Base-by-base conservation (phyloP, 2,113 vertebrate genomes). In the Callipepla californica region DNA sequence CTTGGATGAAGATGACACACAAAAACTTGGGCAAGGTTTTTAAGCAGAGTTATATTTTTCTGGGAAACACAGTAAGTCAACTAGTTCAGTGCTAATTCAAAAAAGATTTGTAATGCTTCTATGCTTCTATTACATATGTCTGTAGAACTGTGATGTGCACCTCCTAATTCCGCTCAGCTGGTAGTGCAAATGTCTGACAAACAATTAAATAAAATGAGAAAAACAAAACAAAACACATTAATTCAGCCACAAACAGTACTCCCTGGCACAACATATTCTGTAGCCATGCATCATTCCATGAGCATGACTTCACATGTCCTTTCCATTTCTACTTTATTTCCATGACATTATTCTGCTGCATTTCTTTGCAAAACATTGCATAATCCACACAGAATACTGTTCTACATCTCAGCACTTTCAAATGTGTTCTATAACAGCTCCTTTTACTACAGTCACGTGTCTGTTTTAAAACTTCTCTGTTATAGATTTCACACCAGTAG, bases 261-360 rank as follows among this genome's bases (percentile, higher is more conserved):
- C 21, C 30, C 53, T 53, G 44, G 19, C 25, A 79, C 17, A 66
- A 50, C 2, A 5, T 38, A 65, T 80, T 25, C 28, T 55, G 21
- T 10, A 80, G 23, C 17, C 19, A 69, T 17, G 10, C 55, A 65
- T 44, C 15, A 11, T 25, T 34, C 69, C 36, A 63, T 58, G 92
- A 69, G 13, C 28, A 92, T 22, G 17, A 83, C 50, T 70, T 80
- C 68, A 3, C 28, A 44, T 1, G 4, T 74, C 55, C 45, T 77
- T 91, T 89, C 48, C 13, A 80, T 62, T 92, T 85, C 15, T 66
- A 13, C 72, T 90, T 93, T 91, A 95, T 83, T 96, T 85, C 34
- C 65, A 70, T 48, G 17, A 74, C 34, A 32, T 74, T 44, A 23
- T 38, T 28, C 11, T 48, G 87, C 55, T 85, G 90, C 80, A 83